Base-by-base conservation (phyloP, 2,113 vertebrate genomes). In the Chascanopsetta lugubris region DNA sequence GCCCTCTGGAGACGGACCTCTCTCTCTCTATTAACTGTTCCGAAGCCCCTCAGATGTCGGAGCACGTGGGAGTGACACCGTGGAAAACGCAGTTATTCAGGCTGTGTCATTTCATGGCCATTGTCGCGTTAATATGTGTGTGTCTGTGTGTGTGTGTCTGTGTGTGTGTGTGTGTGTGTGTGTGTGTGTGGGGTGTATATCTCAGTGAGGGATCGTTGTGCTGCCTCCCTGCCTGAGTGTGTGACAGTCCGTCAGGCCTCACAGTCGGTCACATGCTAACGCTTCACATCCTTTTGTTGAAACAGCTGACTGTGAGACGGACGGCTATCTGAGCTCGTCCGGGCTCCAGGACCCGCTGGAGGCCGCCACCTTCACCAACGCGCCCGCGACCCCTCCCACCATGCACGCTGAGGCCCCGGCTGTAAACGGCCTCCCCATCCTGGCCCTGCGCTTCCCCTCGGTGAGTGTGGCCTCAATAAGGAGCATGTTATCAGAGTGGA, bases 281-380 rank as follows among this genome's bases (percentile, higher is more conserved):
- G 27, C 34, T 40, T 63, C 34, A 47, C 65, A 22, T 78, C 49
- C 69, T 78, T 4, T 82, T 85, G 81, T 90, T 88, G 54, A 84
- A 69, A 21, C 93, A 99, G 96, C 96, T 20, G 97, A 98, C 88
- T 96, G 96, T 0, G 97, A 99, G 91, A 98, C 94, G 0, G 97
- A 99, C 0, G 95, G 94, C 60, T 94, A 97, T 91, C 91, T 96
- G 72, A 97, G 96, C 88, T 95, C 96, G 68, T 96, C 95, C 0
- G 95, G 96, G 54, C 93, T 96, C 69, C 90, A 94, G 88, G 97
- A 98, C 57, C 83, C 89, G 17, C 86, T 89, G 0, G 93, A 96
- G 53, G 57, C 82, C 62, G 7, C 59, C 55, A 69, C 61, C 72
- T 34, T 77, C 27, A n/a, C n/a, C n/a, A 81, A 68, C 63, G 5